phyloP scores from a whole-genome alignment of 2,797 vertebrate species.

The Galagoides demidoff region DNA sequence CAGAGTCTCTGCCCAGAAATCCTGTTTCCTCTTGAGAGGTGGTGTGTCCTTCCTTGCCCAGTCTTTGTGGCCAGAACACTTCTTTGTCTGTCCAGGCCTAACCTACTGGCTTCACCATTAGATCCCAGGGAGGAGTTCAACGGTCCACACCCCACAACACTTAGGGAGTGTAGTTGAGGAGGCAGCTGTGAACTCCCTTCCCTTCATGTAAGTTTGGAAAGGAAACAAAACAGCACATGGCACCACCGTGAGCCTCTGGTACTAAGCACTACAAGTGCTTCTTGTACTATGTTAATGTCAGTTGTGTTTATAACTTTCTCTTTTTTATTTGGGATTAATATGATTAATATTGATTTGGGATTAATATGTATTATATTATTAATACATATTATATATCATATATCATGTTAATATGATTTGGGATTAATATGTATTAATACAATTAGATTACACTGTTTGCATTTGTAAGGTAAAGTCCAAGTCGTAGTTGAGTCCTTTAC shows the following conservation, averaged over 20 bases:
- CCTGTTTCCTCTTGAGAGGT: not conserved
- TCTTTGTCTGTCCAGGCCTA: not conserved
- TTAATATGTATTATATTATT: too few species aligned
- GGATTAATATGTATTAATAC: too few species aligned
- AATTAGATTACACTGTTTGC: too few species aligned
- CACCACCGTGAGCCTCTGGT: not conserved
- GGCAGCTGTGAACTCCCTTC: not conserved
- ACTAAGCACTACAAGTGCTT: not conserved
- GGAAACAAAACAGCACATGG: not conserved
- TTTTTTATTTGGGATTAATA: too few species aligned
- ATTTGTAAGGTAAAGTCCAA: too few species aligned
- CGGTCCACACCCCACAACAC: not conserved
- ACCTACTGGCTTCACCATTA: not conserved
- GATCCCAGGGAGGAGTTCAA: not conserved
- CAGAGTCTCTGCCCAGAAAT: not conserved
- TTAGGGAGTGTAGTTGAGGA: not conserved
- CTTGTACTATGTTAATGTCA: not conserved
- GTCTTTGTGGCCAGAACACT: not conserved
- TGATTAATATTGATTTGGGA: too few species aligned
- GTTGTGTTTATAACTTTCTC: not conserved
- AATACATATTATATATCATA: too few species aligned
- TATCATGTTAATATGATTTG: too few species aligned
- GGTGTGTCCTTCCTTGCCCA: not conserved
- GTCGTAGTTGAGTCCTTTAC: too few species aligned
- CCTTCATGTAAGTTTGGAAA: not conserved